A percentile compares a stretch with the other conserved stretches of the same genome.
Conservation (phyloP, 2,797 vertebrate species). For the Sorex maritimensis region DNA sequence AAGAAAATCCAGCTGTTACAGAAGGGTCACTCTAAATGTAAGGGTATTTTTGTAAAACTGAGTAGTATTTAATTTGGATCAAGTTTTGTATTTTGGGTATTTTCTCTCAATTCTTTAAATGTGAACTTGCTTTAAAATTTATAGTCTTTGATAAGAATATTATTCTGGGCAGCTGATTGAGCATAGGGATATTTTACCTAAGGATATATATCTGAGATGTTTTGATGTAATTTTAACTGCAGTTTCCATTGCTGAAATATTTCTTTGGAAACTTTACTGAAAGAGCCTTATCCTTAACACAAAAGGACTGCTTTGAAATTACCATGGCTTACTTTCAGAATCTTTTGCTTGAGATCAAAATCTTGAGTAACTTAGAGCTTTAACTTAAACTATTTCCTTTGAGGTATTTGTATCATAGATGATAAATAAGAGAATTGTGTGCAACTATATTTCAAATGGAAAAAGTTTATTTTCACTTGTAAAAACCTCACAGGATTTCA, state of each 20-base stretch:
- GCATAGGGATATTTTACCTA: neutral
- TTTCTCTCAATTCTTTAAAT: neutral
- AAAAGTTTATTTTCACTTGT: slow-evolving; percentile 79
- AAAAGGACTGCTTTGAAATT: slow-evolving; percentile 19
- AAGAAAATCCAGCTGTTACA: neutral
- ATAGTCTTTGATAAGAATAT: slow-evolving; percentile 16
- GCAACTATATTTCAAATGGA: slow-evolving; percentile 56
- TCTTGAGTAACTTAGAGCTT: slow-evolving; percentile 27
- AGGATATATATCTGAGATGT: neutral
- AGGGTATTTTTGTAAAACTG: slow-evolving; percentile 13
- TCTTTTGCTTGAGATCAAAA: slow-evolving; percentile 30
- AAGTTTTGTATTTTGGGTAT: slow-evolving; percentile 9
- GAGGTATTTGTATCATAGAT: slow-evolving; percentile 22
- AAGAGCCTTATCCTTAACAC: neutral
- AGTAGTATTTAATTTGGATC: slow-evolving; percentile 11
- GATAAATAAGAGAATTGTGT: slow-evolving; percentile 67
- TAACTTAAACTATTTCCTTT: slow-evolving; percentile 23
- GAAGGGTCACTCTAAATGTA: neutral
- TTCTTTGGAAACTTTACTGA: slow-evolving; percentile 6
- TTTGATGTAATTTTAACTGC: slow-evolving; percentile 67
- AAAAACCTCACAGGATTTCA: slow-evolving; percentile 79
- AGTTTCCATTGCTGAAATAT: slow-evolving; percentile 43
- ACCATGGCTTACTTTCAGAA: slow-evolving; percentile 6
- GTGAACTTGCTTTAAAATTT: slow-evolving; percentile 15
- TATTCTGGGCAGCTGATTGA: neutral